Evolutionary conservation across 2,797 vertebrate genomes (phyloP), one percentile per base, ranked within the genome.

Genomic region (Balearica regulorum): DNA sequence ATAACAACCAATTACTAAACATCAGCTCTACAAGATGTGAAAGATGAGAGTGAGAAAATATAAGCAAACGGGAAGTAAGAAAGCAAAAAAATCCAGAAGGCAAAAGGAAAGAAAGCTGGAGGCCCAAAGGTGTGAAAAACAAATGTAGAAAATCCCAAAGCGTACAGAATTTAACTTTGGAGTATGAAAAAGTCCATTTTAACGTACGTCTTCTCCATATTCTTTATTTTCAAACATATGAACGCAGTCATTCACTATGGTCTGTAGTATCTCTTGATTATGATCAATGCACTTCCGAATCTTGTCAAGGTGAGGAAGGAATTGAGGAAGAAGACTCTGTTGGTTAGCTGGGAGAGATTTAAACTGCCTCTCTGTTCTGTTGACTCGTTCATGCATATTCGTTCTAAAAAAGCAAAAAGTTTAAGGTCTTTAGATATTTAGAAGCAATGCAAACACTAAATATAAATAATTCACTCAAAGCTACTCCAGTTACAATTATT

Each of bases 161-260:
- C 3, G 10, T 35, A 93, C 3, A 87, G 48, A 91, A 81, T 44
- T 78, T 68, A 31, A 25, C 86, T 90, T 14, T 82, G 83, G 68
- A 93, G 68, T 79, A 91, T 53, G 61, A 89, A 95, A 95, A 97
- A 93, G 65, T 79, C 84, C 24, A 51, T 71, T 87, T 96, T 93
- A 83, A 98, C 97, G 98, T 98, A 99, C 99, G 94, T 99, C 98
- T 97, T 99, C 98, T 79, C 98, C 99, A 84, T 99, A 99, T 94
- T 99, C 99, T 93, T 99, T 99, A 98, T 99, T 99, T 98, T 99
- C 99, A 98, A 99, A 99, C 99, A 99, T 99, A 98, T 99, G 98
- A 88, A 98, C 96, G 97, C 99, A 99, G 98, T 99, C 99, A 97
- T 99, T 98, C 94, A 99, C 98, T 93, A 99, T 98, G 96, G 98